phyloP scores from a whole-genome alignment of 2,797 vertebrate species.

The Gallinago solitaria region DNA sequence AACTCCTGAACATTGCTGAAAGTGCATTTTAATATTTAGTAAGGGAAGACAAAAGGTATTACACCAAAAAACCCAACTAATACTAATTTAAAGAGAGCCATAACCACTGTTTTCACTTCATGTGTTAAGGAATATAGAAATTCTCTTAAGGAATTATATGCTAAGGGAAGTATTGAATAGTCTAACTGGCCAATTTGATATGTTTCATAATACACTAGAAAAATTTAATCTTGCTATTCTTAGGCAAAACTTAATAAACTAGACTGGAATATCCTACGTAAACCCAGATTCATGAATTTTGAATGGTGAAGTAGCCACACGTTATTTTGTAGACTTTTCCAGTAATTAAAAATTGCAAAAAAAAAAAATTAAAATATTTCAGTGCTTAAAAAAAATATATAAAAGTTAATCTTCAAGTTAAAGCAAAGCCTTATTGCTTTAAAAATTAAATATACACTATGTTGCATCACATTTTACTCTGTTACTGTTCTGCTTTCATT shows the following conservation, averaged over 20 bases:
- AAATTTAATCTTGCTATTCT: neutral
- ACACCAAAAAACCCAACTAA: neutral
- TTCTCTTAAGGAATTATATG: neutral
- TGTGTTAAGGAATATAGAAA: neutral
- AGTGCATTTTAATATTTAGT: neutral
- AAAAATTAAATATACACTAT: neutral
- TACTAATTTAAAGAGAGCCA: neutral
- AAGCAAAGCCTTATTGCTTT: neutral
- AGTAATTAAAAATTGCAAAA: neutral
- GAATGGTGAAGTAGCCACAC: neutral
- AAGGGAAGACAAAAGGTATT: neutral
- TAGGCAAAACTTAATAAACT: neutral
- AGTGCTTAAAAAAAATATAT: neutral
- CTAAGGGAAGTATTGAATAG: neutral
- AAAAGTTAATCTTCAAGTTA: neutral
- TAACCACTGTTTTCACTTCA: neutral
- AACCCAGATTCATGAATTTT: neutral
- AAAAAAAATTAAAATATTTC: too few relatives aligned
- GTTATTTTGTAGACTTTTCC: neutral
- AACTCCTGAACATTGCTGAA: neutral
- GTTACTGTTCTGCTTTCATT: neutral
- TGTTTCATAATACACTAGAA: neutral
- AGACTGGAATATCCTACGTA: neutral
- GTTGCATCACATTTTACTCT: neutral
- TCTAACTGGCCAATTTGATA: neutral